Evolutionary conservation across 1,140 invertebrate genomes (phyloP).

Genomic region (Aplysia californica): DNA sequence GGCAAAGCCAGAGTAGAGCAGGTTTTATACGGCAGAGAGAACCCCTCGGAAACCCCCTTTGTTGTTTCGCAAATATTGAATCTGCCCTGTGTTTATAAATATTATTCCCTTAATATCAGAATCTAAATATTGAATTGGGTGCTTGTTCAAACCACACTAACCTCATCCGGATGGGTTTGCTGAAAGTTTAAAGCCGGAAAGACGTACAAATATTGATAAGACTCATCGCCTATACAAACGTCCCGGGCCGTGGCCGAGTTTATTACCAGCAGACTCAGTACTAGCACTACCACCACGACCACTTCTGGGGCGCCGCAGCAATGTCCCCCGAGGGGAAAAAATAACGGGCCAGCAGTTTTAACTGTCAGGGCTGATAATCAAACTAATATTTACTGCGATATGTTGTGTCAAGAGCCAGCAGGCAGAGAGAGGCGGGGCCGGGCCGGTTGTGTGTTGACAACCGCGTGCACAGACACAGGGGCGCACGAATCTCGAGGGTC

Average conservation of each 20-base stretch:
- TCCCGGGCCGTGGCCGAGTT: background rate
- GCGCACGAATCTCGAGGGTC: no score
- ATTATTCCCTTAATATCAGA: constrained; percentile 32
- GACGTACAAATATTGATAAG: constrained; percentile 33
- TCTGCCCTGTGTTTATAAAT: constrained; percentile 28
- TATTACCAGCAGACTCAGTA: background rate
- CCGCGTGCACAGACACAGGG: background rate
- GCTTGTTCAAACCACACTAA: constrained; percentile 19
- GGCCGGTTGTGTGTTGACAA: background rate
- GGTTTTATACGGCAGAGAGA: no score
- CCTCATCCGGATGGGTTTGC: constrained; percentile 26
- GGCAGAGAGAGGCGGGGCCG: background rate
- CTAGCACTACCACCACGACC: no score
- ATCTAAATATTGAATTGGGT: constrained; percentile 26
- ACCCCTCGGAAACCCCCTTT: no score
- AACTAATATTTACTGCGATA: constrained; percentile 25
- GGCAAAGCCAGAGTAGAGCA: no score
- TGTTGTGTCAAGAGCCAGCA: constrained; percentile 15
- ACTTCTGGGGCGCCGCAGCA: no score
- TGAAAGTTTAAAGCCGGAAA: constrained; percentile 29
- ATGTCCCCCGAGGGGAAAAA: background rate
- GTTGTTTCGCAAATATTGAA: constrained; percentile 33
- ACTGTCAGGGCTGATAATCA: constrained; percentile 13
- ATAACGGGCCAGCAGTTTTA: background rate
- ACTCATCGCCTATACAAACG: constrained; percentile 11